Percentiles rank a stretch among this genome's conserved stretches.
Conservation (phyloP, 2,797 vertebrate genomes). For the Macropus fuliginosus region DNA sequence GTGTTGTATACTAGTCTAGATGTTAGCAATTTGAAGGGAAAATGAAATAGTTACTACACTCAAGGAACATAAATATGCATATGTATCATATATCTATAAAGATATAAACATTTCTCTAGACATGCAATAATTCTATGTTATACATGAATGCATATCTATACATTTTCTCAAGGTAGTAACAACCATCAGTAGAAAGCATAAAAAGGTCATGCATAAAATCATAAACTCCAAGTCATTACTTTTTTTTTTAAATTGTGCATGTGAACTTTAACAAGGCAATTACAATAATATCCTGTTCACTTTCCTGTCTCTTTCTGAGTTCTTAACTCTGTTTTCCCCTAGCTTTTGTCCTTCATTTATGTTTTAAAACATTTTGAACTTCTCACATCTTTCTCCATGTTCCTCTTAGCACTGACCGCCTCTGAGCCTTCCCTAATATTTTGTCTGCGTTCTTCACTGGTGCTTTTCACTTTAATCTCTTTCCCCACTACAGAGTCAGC, state of each 20-base stretch:
- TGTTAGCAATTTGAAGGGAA: neutral
- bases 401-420: neutral
- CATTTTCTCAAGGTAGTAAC: neutral
- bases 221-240: neutral
- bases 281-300: neutral
- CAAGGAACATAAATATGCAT: neutral
- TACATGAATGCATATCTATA: neutral
- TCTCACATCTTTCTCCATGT: neutral
- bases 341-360: neutral
- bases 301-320: neutral
- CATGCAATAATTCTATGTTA: neutral
- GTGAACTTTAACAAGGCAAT: neutral
- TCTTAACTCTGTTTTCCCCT: neutral
- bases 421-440: neutral
- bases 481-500: neutral
- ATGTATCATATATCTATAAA: neutral
- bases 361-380: neutral
- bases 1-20: neutral
- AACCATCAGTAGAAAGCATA: neutral
- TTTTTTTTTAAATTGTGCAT: neutral
- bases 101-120: neutral
- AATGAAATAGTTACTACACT: neutral
- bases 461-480: neutral
- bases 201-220: neutral
- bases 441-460: neutral